A percentile compares a stretch with the other conserved stretches of the same genome.
These are phyloP conservation scores for Malurus splendens DNA, from an alignment of 2,797 vertebrate species.

Conservation along the genomic window DNA sequence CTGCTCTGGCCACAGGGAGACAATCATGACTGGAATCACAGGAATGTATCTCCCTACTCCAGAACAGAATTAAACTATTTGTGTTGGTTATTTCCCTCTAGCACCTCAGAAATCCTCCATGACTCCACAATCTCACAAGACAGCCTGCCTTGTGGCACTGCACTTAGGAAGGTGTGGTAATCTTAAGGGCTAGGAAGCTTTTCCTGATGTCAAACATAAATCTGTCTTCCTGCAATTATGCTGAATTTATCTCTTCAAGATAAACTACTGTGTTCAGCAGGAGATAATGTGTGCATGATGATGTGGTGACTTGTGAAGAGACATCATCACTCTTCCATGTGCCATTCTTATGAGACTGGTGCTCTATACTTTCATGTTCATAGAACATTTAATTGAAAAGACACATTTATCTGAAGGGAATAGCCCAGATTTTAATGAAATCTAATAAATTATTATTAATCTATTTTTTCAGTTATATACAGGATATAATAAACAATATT, in stretches of 20 bases:
- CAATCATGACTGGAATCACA: not conserved
- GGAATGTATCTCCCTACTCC: not conserved
- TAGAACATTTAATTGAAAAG: not conserved
- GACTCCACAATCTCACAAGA: not conserved
- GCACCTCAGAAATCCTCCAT: not conserved
- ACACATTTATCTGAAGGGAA: not conserved
- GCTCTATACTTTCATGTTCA: not conserved
- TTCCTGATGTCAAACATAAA: conserved; percentile 3
- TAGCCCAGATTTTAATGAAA: not conserved
- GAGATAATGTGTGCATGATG: not conserved
- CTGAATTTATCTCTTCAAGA: not conserved
- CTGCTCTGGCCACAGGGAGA: not conserved
- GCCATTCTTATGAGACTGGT: not conserved
- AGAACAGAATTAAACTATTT: not conserved
- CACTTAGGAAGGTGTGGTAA: not conserved
- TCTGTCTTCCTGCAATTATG: not conserved
- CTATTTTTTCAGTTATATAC: not conserved
- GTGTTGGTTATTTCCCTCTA: not conserved
- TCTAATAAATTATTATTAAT: not conserved
- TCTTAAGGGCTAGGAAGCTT: not conserved
- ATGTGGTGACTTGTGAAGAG: not conserved
- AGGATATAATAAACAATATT: not conserved
- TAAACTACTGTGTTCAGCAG: not conserved
- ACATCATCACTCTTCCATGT: not conserved
- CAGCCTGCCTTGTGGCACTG: not conserved